Evolutionary conservation across 2,888 invertebrate genomes (phyloP).

Genomic region (Xestia sexstrigata): DNA sequence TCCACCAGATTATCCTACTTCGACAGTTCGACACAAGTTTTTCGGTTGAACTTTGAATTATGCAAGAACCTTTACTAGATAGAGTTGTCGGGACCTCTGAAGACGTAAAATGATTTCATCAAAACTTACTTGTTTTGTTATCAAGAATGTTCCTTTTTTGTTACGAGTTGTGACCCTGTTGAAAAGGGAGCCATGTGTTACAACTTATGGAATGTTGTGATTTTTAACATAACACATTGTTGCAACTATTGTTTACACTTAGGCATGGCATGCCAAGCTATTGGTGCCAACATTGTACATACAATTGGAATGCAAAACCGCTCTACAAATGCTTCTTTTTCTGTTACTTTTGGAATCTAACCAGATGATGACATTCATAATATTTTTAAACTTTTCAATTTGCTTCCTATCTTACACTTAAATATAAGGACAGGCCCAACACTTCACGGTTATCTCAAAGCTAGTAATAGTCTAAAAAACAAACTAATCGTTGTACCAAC

Average conservation of each 20-base stretch:
- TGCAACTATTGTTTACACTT: slow-evolving; percentile 14
- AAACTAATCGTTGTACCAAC: slow-evolving; percentile 57
- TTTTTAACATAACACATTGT: slow-evolving; percentile 19
- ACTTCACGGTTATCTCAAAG: slow-evolving; percentile 51
- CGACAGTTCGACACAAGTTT: slow-evolving; percentile 83
- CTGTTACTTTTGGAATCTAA: slow-evolving; percentile 6
- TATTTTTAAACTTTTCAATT: slow-evolving; percentile 10
- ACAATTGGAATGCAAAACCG: slow-evolving; percentile 28
- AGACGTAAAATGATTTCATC: slow-evolving; percentile 65
- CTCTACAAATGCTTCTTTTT: neutral
- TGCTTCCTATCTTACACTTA: slow-evolving; percentile 14
- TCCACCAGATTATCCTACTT: slow-evolving; percentile 85
- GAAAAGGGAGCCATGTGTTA: slow-evolving; percentile 34
- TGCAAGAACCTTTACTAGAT: slow-evolving; percentile 75
- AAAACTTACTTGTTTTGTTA: slow-evolving; percentile 64
- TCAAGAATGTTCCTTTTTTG: slow-evolving; percentile 58
- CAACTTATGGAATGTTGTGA: slow-evolving; percentile 31
- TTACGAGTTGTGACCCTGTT: slow-evolving; percentile 50
- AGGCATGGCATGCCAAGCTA: slow-evolving; percentile 22
- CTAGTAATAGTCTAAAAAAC: slow-evolving; percentile 45
- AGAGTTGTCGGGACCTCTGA: slow-evolving; percentile 62
- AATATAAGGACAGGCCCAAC: slow-evolving; percentile 30
- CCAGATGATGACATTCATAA: neutral
- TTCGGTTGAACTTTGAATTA: slow-evolving; percentile 77
- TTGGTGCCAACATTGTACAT: slow-evolving; percentile 6